Evolutionary conservation across 2,888 invertebrate species (phyloP).

Genomic region (Clivina fossor): DNA sequence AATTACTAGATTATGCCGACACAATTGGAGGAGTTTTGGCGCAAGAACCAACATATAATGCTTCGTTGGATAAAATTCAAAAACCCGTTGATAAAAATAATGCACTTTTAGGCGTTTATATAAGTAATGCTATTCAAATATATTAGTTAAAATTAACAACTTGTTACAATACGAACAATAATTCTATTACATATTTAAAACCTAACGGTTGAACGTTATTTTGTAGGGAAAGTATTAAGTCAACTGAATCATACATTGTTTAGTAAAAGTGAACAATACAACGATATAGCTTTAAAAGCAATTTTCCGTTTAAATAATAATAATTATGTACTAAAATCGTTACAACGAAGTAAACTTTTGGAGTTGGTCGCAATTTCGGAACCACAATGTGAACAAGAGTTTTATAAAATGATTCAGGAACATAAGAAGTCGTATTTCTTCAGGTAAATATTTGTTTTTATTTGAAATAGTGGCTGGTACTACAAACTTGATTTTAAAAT

Average conservation of each 20-base stretch:
- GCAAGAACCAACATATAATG: constrained; percentile 61
- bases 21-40: constrained; percentile 71
- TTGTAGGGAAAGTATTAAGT: constrained; percentile 81
- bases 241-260: constrained; percentile 87
- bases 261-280: constrained; percentile 90
- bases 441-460: constrained; percentile 57
- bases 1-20: constrained; percentile 76
- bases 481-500: too few relatives aligned
- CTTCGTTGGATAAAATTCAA: constrained; percentile 57
- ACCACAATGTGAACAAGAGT: constrained; percentile 82
- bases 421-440: constrained; percentile 74
- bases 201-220: constrained; percentile 35
- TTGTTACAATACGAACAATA: constrained; percentile 2
- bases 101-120: constrained; percentile 75
- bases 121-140: too few relatives aligned
- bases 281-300: constrained; percentile 81
- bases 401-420: constrained; percentile 83
- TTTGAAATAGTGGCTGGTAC: constrained; percentile 12
- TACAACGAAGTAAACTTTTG: constrained; percentile 81
- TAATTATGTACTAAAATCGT: constrained; percentile 89
- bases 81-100: constrained; percentile 60
- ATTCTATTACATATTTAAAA: constrained; percentile 15
- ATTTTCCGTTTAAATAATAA: constrained; percentile 94
- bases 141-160: too few relatives aligned
- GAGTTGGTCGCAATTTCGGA: constrained; percentile 81